These are phyloP conservation scores for Anthrax anthrax DNA, from an alignment of 2,888 invertebrate genomes.

Conservation along the genomic window DNA sequence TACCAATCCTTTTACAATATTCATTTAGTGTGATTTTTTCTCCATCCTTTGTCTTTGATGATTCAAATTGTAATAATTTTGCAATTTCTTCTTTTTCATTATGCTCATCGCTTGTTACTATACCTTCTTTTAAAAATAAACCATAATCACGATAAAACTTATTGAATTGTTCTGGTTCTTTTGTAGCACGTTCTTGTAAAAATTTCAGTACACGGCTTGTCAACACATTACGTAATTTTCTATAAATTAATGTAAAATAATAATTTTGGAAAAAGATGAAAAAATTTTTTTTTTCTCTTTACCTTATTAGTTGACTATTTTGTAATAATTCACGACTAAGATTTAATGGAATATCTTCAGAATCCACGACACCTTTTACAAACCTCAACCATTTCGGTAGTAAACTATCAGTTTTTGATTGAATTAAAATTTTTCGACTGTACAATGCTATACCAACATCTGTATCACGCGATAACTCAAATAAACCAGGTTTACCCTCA, in stretches of 20 bases:
- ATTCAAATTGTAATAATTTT: constrained; percentile 82
- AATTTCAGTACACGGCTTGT: constrained; percentile 73
- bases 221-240: constrained; percentile 70
- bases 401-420: constrained; percentile 78
- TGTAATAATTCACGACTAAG: constrained; percentile 89
- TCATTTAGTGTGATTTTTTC: constrained; percentile 64
- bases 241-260: constrained; percentile 20
- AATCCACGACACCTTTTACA: constrained; percentile 94
- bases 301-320: constrained; percentile 77
- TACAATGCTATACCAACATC: constrained; percentile 81
- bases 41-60: constrained; percentile 59
- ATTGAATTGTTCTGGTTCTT: constrained; percentile 65
- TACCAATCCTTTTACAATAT: constrained; percentile 61
- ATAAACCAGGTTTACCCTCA: constrained; percentile 80
- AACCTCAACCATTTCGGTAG: constrained; percentile 92
- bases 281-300: constrained; percentile 1
- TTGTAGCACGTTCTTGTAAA: constrained; percentile 69
- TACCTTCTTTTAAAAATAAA: constrained; percentile 88
- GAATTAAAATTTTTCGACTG: constrained; percentile 82
- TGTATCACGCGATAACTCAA: constrained; percentile 76
- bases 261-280: not conserved
- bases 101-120: constrained; percentile 69
- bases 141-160: constrained; percentile 87
- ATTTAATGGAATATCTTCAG: constrained; percentile 96
- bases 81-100: constrained; percentile 81